Conservation (phyloP, 1,140 invertebrate genomes). For the Aethina tumida region DNA sequence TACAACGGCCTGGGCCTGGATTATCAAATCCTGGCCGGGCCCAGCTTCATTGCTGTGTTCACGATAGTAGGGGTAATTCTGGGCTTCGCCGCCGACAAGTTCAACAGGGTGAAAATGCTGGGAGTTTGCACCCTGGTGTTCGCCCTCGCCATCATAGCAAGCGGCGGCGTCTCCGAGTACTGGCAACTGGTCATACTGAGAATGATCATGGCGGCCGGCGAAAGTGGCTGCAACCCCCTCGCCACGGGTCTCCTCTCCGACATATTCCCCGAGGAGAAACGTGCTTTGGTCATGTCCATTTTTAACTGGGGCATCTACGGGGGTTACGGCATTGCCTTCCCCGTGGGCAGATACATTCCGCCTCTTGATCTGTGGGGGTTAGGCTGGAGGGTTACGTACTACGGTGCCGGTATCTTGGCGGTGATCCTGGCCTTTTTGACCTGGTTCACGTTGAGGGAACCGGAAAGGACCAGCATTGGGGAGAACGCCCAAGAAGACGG, state of each 20-base stretch:
- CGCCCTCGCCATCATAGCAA: conserved; percentile 70
- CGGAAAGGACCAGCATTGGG: conserved; percentile 59
- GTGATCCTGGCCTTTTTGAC: conserved; percentile 64
- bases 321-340: conserved; percentile 84
- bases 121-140: conserved; percentile 69
- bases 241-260: conserved; percentile 80
- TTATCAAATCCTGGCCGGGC: conserved; percentile 86
- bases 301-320: conserved; percentile 96
- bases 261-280: conserved; percentile 68
- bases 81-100: conserved; percentile 75
- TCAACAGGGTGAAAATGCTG: conserved; percentile 60
- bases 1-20: conserved; percentile 86
- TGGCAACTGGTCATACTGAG: conserved; percentile 83
- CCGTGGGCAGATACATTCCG: conserved; percentile 80
- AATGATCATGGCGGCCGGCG: conserved; percentile 79
- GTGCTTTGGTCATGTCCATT: conserved; percentile 81
- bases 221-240: conserved; percentile 83
- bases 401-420: conserved; percentile 71
- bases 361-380: conserved; percentile 63
- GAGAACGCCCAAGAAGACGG: conserved; percentile 41
- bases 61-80: conserved; percentile 77
- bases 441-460: conserved; percentile 67
- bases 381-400: conserved; percentile 85
- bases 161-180: conserved; percentile 73
- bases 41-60: conserved; percentile 84